A percentile compares a stretch with the other conserved stretches of the same genome.
These are phyloP conservation scores for Probaryconus sp. DNA, from an alignment of 1,140 invertebrate genomes.

Conservation along the genomic window DNA sequence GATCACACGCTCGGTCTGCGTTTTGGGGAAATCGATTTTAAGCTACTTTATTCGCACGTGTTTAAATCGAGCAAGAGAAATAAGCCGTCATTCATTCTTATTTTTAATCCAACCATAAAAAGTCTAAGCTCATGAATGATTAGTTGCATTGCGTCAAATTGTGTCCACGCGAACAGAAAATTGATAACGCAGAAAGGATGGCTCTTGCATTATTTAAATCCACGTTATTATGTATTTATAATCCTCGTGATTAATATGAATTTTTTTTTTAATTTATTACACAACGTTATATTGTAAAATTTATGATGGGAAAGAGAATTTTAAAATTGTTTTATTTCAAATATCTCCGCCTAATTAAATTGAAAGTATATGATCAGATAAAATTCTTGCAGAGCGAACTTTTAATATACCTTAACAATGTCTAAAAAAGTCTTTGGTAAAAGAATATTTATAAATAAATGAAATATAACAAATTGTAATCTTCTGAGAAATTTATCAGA, in stretches of 20 bases:
- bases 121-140: constrained; percentile 51
- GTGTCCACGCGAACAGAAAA: constrained; percentile 32
- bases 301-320: no score
- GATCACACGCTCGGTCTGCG: constrained; percentile 47
- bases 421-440: no score
- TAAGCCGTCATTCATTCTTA: constrained; percentile 57
- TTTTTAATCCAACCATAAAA: constrained; percentile 44
- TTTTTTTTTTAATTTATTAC: constrained; percentile 33
- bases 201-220: constrained; percentile 29
- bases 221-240: no score
- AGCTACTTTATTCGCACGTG: constrained; percentile 49
- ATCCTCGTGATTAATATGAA: constrained; percentile 39
- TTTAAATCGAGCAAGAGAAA: constrained; percentile 41
- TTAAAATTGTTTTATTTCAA: no score
- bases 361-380: no score
- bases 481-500: constrained; percentile 52
- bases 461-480: constrained; percentile 30
- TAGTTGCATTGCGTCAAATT: constrained; percentile 39
- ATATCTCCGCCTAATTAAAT: no score
- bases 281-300: no score
- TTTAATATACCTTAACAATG: no score
- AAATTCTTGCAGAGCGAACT: no score
- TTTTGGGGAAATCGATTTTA: constrained; percentile 55
- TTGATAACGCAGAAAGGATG: constrained; percentile 37
- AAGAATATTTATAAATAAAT: constrained; percentile 30